Evolutionary conservation across 1,140 invertebrate species (phyloP).

Genomic region (Drosophila nigromelanica): DNA sequence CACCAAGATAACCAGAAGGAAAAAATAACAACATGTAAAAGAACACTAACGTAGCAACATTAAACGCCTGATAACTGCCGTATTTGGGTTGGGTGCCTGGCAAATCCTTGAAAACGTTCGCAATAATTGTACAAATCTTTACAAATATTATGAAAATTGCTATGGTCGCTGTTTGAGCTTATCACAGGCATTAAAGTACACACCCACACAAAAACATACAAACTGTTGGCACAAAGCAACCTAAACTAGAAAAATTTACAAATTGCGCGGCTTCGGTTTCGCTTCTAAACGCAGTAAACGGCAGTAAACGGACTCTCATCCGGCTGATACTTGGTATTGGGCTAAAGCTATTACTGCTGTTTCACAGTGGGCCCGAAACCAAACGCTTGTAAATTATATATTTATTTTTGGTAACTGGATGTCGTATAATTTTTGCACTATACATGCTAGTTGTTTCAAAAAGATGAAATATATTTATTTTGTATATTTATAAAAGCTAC

Average conservation of each 20-base stretch:
- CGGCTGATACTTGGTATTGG: constrained; percentile 38
- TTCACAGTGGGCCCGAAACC: constrained; percentile 31
- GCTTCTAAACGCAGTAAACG: constrained; percentile 55
- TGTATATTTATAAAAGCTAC: no score
- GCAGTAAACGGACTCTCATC: constrained; percentile 37
- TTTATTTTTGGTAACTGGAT: no score
- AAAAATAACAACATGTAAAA: constrained; percentile 10
- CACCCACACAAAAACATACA: constrained; percentile 42
- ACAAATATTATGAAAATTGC: constrained; percentile 80
- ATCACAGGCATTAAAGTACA: constrained; percentile 75
- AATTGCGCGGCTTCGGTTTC: constrained; percentile 71
- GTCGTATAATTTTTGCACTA: no score
- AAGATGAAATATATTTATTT: background rate
- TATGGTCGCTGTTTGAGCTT: constrained; percentile 74
- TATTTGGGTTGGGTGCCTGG: constrained; percentile 51
- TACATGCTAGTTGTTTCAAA: background rate
- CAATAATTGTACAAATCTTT: constrained; percentile 82
- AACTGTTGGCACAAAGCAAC: constrained; percentile 63
- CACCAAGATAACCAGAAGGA: background rate
- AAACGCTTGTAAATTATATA: background rate
- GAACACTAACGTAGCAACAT: constrained; percentile 18
- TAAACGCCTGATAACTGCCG: constrained; percentile 74
- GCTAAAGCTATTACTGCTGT: constrained; percentile 54
- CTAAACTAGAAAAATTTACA: constrained; percentile 81
- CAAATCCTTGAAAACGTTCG: constrained; percentile 75